These are phyloP conservation scores for Catagonus wagneri DNA, from an alignment of 2,113 vertebrate genomes.

Conservation along the genomic window DNA sequence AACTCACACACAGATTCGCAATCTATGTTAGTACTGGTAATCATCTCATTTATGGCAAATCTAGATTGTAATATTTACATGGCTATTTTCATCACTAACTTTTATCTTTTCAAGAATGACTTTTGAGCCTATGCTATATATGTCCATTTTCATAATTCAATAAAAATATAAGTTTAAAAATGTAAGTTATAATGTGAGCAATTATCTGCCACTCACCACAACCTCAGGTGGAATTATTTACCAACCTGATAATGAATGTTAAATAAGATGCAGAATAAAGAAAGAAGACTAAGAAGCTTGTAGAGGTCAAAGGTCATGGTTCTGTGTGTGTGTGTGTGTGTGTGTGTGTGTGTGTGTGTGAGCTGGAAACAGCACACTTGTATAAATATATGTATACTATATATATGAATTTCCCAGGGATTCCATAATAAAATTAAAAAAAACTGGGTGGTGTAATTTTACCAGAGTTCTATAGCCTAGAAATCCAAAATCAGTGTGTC, in stretches of 20 bases:
- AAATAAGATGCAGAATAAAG: background rate
- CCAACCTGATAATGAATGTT: background rate
- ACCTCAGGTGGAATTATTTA: background rate
- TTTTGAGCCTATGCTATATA: background rate
- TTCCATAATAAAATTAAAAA: background rate
- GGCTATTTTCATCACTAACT: slow-evolving; percentile 8
- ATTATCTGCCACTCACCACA: background rate
- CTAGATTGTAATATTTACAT: background rate
- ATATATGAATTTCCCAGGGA: background rate
- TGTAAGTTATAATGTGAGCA: background rate
- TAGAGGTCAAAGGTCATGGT: background rate
- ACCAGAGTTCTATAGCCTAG: background rate
- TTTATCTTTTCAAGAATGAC: background rate
- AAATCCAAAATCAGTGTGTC: background rate
- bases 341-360: background rate
- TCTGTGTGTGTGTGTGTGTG: too few species aligned
- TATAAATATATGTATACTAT: background rate
- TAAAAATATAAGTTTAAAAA: background rate
- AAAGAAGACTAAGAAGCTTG: too few species aligned
- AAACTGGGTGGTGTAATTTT: background rate
- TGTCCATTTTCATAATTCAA: background rate
- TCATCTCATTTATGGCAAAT: background rate
- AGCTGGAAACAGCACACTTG: background rate
- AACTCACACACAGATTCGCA: background rate
- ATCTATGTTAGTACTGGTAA: background rate